Evolutionary conservation across 2,113 vertebrate genomes (phyloP).

Genomic region (Heteronetta atricapilla): DNA sequence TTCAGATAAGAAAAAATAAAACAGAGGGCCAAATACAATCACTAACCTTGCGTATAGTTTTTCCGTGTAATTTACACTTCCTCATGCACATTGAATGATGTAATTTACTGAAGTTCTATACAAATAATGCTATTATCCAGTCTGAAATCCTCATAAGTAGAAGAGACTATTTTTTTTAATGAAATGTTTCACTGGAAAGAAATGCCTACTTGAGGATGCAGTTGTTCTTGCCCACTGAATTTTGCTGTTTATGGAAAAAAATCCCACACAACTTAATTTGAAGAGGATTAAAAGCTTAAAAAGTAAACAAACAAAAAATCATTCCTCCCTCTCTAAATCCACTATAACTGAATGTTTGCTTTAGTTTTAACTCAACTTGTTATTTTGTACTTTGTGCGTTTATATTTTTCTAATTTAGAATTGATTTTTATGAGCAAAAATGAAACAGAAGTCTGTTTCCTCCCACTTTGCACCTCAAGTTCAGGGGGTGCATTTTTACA

Average conservation of each 20-base stretch:
- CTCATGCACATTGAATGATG: neutral
- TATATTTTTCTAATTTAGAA: neutral
- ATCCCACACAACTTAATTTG: neutral
- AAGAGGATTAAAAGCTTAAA: conserved; percentile 44
- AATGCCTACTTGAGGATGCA: neutral
- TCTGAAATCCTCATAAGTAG: neutral
- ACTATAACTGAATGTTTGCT: neutral
- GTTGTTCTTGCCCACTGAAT: conserved; percentile 13
- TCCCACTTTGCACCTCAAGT: neutral
- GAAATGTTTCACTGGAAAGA: neutral
- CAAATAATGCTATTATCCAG: neutral
- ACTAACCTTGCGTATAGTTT: neutral
- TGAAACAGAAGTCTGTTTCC: neutral
- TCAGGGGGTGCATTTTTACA: neutral
- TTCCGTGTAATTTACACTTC: neutral
- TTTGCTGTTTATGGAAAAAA: neutral
- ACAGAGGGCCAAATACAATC: neutral
- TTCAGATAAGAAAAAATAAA: neutral
- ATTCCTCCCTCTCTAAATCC: conserved; percentile 13
- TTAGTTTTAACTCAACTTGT: neutral
- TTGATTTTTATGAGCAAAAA: neutral
- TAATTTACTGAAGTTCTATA: conserved; percentile 4
- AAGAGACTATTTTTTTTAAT: neutral
- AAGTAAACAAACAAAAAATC: conserved; percentile 29
- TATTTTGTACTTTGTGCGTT: neutral